Evolutionary conservation across 2,797 vertebrate genomes (phyloP).

Genomic region (Coilia nasus): DNA sequence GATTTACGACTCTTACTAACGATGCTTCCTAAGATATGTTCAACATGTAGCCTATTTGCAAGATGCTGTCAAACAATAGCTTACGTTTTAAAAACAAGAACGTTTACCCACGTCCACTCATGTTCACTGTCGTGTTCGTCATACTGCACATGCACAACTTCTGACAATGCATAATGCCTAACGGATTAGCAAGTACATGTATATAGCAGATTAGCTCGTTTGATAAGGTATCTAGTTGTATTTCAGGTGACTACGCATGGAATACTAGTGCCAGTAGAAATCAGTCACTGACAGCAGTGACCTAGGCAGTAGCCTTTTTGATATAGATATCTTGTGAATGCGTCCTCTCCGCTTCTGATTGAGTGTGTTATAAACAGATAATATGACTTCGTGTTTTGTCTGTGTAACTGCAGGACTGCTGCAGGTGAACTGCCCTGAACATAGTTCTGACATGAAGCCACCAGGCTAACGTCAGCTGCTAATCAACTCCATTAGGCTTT

Average conservation of each 20-base stretch:
- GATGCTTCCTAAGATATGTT: slow-evolving; percentile 1
- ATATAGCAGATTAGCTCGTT: neutral
- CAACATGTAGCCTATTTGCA: neutral
- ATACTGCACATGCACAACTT: slow-evolving; percentile 1
- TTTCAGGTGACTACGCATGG: neutral
- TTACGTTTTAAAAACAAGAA: neutral
- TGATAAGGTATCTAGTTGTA: neutral
- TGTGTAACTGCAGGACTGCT: neutral
- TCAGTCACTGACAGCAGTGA: neutral
- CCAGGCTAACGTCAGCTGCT: neutral
- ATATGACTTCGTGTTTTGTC: neutral
- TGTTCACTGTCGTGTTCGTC: neutral
- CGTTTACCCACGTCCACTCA: neutral
- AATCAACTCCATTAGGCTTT: neutral
- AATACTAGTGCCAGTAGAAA: neutral
- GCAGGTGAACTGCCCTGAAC: neutral
- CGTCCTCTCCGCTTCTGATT: neutral
- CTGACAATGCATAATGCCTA: neutral
- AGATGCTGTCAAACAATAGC: neutral
- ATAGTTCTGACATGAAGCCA: neutral
- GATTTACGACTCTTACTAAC: neutral
- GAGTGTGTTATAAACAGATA: neutral
- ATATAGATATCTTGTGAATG: neutral
- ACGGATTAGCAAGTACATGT: neutral
- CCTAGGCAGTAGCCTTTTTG: neutral